Conservation (phyloP, 2,113 vertebrate genomes). For the Trachemys scripta region DNA sequence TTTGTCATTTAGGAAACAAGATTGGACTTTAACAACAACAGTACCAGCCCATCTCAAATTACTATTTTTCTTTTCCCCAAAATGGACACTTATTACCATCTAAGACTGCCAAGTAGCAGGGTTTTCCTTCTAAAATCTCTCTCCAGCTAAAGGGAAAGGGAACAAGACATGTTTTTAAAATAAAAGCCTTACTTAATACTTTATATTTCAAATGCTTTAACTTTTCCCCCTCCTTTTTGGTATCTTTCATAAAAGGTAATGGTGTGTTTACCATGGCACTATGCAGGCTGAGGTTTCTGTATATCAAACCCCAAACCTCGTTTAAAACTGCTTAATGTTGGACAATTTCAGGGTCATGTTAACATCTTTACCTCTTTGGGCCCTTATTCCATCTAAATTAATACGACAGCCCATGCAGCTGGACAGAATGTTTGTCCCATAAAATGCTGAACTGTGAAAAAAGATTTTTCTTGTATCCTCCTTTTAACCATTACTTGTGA, state of each 20-base stretch:
- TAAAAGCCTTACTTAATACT: background rate
- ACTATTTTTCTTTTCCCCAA: too few species aligned
- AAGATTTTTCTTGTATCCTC: background rate
- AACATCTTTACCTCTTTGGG: background rate
- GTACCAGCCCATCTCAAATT: background rate
- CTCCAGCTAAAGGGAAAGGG: background rate
- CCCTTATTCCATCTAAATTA: background rate
- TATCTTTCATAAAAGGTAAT: background rate
- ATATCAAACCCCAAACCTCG: background rate
- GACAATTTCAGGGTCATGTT: background rate
- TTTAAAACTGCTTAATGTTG: background rate
- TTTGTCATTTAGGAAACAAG: background rate
- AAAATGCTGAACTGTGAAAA: background rate
- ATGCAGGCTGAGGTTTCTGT: too few species aligned
- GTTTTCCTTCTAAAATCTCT: too few species aligned
- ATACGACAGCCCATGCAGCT: background rate
- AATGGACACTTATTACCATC: too few species aligned
- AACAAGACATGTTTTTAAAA: background rate
- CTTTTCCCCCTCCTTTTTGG: background rate
- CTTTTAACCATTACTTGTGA: background rate
- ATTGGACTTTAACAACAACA: background rate
- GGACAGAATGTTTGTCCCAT: background rate
- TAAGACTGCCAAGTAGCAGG: too few species aligned
- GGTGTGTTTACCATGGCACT: too few species aligned
- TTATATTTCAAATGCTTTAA: background rate